Evolutionary conservation across 2,888 invertebrate genomes (phyloP).

Genomic region (Volucella inflata): DNA sequence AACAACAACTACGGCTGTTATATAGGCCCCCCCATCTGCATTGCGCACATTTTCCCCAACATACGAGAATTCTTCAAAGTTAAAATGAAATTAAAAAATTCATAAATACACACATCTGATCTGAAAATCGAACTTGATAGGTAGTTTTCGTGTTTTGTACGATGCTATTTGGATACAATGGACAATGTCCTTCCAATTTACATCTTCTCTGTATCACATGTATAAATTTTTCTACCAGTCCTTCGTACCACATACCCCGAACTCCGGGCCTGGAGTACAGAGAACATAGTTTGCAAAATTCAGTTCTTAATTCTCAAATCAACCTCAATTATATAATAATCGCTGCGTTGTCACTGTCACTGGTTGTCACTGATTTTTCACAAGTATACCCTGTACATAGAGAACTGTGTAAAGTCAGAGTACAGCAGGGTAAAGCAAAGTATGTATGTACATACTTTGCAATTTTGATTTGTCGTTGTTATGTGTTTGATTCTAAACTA

Average conservation of each 20-base stretch:
- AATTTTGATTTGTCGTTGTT: constrained; percentile 3
- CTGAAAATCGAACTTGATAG: constrained; percentile 8
- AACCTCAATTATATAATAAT: constrained; percentile 72
- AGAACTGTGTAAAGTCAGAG: not conserved
- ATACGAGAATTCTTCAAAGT: constrained; percentile 46
- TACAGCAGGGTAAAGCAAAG: constrained; percentile 12
- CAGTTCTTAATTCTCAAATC: constrained; percentile 5
- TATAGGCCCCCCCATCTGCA: constrained; percentile 64
- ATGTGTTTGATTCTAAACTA: constrained; percentile 34
- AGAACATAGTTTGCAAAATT: constrained; percentile 34
- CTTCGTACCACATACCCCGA: not conserved
- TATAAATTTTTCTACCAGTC: not conserved
- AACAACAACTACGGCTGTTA: not conserved
- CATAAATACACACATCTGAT: constrained; percentile 66
- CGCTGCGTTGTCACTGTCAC: constrained; percentile 26
- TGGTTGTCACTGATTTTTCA: constrained; percentile 37
- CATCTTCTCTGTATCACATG: not conserved
- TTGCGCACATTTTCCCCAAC: constrained; percentile 68
- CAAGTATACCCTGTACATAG: not conserved
- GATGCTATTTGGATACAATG: not conserved
- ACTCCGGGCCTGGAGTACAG: not conserved
- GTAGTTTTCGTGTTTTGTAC: constrained; percentile 36
- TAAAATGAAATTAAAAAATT: constrained; percentile 38
- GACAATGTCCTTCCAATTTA: constrained; percentile 1
- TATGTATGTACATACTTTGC: too few relatives aligned